These are phyloP conservation scores for Anaspis maculata DNA, from an alignment of 2,888 invertebrate genomes.

Conservation along the genomic window DNA sequence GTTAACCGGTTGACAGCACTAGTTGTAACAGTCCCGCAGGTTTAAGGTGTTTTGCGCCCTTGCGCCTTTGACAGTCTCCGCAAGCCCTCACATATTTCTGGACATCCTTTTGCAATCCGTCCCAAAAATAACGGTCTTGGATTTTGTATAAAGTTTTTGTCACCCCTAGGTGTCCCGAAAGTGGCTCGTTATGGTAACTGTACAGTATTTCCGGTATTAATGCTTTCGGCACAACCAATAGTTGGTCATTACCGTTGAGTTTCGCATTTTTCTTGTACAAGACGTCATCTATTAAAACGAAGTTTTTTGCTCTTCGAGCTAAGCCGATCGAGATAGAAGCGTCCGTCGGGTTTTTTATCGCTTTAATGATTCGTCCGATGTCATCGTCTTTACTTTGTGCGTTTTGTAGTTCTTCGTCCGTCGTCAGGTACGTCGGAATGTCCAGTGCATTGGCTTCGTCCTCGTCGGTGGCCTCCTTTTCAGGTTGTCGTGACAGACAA, in stretches of 20 bases:
- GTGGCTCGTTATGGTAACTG: not conserved
- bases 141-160: slow-evolving; percentile 2
- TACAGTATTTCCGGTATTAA: slow-evolving; percentile 1
- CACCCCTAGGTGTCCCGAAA: slow-evolving; percentile 1
- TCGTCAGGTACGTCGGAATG: not conserved
- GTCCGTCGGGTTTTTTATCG: not conserved
- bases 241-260: not conserved
- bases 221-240: not conserved
- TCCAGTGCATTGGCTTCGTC: not conserved
- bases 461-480: not conserved
- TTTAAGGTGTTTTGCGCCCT: slow-evolving; percentile 2
- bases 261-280: not conserved
- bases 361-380: not conserved
- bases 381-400: not conserved
- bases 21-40: not conserved
- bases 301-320: not conserved
- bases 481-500: not conserved
- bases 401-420: not conserved
- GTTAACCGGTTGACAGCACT: no score
- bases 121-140: slow-evolving; percentile 1
- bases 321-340: not conserved
- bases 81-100: not conserved
- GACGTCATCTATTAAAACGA: not conserved
- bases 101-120: slow-evolving; percentile 1
- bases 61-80: slow-evolving; percentile 1